Conservation (phyloP, 2,797 vertebrate genomes). For the Presbytis comata region DNA sequence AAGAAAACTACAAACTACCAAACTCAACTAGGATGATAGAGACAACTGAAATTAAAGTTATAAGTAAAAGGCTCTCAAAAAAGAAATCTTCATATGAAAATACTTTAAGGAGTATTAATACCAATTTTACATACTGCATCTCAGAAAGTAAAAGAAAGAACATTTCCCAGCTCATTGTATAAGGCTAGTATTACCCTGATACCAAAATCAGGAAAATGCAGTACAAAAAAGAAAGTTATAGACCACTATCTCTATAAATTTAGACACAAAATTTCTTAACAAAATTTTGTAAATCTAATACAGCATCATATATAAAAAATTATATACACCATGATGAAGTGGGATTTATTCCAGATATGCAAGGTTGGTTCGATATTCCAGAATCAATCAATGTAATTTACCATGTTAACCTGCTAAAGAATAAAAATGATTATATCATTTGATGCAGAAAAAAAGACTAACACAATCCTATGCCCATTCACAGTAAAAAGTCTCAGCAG, state of each 20-base stretch:
- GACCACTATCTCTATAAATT: not conserved
- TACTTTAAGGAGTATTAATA: not conserved
- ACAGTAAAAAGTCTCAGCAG: not conserved
- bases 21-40: not conserved
- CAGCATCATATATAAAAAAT: not conserved
- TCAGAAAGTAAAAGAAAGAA: not conserved
- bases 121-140: not conserved
- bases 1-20: not conserved
- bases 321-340: not conserved
- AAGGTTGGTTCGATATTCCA: not conserved
- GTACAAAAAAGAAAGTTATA: not conserved
- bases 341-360: not conserved
- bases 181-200: not conserved
- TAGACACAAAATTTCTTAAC: not conserved
- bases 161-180: not conserved
- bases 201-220: not conserved
- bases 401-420: not conserved
- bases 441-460: not conserved
- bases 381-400: not conserved
- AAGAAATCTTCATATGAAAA: slow-evolving; percentile 1
- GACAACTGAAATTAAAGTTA: not conserved
- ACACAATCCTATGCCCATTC: not conserved
- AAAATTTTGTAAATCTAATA: not conserved
- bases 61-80: not conserved
- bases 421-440: not conserved